These are phyloP conservation scores for Chloropsis cyanopogon DNA, from an alignment of 2,113 vertebrate species.

Conservation along the genomic window DNA sequence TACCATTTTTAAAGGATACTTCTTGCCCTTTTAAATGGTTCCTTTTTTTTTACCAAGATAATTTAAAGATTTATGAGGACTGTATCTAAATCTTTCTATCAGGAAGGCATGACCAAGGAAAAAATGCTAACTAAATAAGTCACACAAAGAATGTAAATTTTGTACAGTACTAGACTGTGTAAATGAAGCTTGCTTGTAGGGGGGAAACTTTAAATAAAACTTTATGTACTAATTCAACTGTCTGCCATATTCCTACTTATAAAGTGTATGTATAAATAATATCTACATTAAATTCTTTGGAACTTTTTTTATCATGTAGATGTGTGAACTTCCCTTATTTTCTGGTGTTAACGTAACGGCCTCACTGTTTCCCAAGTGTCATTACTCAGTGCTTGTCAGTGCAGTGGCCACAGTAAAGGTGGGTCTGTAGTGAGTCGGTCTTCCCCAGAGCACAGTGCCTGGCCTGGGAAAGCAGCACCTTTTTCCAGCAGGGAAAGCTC, in stretches of 20 bases:
- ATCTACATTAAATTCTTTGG: slow-evolving; percentile 60
- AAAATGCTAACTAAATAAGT: slow-evolving; percentile 74
- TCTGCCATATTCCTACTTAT: slow-evolving; percentile 68
- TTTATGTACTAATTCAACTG: slow-evolving; percentile 81
- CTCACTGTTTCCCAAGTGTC: not conserved
- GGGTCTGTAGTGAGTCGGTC: rapidly evolving
- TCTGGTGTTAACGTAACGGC: not conserved
- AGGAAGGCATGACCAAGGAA: slow-evolving; percentile 77
- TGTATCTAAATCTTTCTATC: slow-evolving; percentile 79
- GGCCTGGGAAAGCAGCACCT: not conserved
- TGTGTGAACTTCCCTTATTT: slow-evolving; percentile 32
- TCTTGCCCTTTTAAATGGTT: slow-evolving; percentile 74
- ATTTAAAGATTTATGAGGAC: slow-evolving; percentile 76
- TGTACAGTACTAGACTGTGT: slow-evolving; percentile 85
- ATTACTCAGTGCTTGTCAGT: not conserved
- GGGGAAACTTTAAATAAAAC: slow-evolving; percentile 85
- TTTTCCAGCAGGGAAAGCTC: not conserved
- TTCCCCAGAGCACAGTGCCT: not conserved
- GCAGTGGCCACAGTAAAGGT: rapidly evolving
- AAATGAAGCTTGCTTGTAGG: slow-evolving; percentile 86
- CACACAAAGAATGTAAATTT: slow-evolving; percentile 82
- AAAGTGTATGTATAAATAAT: slow-evolving; percentile 63
- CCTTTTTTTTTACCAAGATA: slow-evolving; percentile 69
- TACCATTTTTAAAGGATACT: slow-evolving; percentile 70
- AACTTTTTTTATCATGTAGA: slow-evolving; percentile 59